Evolutionary conservation across 64 coral and sea anemone species (phyloP).

Genomic region (Orbicella faveolata): DNA sequence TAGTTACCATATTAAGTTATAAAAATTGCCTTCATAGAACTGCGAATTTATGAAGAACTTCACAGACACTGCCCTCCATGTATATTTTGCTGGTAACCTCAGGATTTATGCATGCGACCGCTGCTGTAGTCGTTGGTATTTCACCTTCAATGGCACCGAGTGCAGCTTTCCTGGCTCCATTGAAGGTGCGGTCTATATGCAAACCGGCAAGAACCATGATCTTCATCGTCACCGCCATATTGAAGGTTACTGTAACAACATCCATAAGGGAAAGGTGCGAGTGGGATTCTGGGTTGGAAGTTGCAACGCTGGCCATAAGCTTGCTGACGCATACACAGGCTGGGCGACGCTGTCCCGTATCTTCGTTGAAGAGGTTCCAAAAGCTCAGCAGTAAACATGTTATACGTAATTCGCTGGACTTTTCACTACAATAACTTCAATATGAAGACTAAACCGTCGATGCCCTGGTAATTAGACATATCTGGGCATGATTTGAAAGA

Average conservation of each 20-base stretch:
- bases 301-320: not conserved
- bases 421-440: too few species aligned
- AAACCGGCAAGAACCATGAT: not conserved
- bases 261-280: too few species aligned
- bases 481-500: too few species aligned
- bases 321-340: not conserved
- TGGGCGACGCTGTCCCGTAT: not conserved
- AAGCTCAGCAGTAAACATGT: too few species aligned
- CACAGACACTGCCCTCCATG: too few species aligned
- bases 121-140: conserved; percentile 49
- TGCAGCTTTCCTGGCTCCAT: too few species aligned
- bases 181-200: too few species aligned
- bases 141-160: not conserved
- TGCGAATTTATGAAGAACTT: not conserved
- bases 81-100: conserved; percentile 31
- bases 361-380: too few species aligned
- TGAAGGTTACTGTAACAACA: conserved; percentile 32
- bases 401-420: too few species aligned
- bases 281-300: not conserved
- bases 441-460: too few species aligned
- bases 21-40: not conserved
- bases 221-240: conserved; percentile 33
- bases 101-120: not conserved
- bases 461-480: too few species aligned
- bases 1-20: too few species aligned